Base-by-base conservation (phyloP, 1,140 invertebrate species). In the Halyomorpha halys region DNA sequence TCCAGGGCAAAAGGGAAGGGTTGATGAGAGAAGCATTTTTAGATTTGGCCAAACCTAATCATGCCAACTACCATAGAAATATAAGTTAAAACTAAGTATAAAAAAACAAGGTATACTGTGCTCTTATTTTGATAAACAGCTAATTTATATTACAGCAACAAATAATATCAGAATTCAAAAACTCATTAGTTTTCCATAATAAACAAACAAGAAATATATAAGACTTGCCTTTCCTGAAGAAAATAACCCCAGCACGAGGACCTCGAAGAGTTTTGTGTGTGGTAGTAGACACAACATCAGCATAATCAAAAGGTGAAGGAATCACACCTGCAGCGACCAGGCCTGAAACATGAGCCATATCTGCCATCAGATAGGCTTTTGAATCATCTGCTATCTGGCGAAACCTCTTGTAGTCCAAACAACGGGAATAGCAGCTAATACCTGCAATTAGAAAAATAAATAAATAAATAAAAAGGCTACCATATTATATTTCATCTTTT, bases 291-390 rank as follows among this genome's bases (percentile, higher is more conserved):
- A 98, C 95, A 71, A 99, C 81, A 76, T 99, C 94, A 71, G 90
- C 87, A 71, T 90, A 89, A 70, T 94, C 85, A 74, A 98, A 97
- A 0, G 95, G 95, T 75, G 86, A 90, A 15, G 94, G 87, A 60
- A 90, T 88, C 6, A 94, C 72, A 54, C 82, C 83, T 69, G 91
- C 90, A 54, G 94, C 89, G 2, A 98, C 93, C 30, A 97, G 76
- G 19, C 94, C 94, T 67, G 90, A 87, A 56, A 98, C 84, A 74
- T 97, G 94, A 15, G 94, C 90, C 93, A 98, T 98, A 74, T 98
- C 95, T 49, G 91, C 87, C 78, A 97, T 83, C n/a, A 98, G 72
- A 71, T 90, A 89, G 0, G 93, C 87, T 44, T 87, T 89, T 70
- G 86, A 86, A 67, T 90, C 85, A 76, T 94, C 82, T 53, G 90